phyloP scores from a whole-genome alignment of 2,113 vertebrate genomes.

The Nanorana parkeri region DNA sequence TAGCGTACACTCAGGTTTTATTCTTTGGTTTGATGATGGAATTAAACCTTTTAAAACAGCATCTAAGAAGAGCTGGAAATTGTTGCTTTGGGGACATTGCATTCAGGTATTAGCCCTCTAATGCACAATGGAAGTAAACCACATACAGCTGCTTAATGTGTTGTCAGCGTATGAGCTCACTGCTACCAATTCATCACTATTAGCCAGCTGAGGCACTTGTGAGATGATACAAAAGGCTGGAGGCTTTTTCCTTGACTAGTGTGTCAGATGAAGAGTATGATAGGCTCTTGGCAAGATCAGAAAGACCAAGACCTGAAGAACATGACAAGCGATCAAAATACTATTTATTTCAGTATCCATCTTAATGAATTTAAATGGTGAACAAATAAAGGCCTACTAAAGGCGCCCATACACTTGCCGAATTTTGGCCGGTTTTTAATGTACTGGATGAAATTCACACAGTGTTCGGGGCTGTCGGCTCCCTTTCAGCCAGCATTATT shows the following conservation, averaged over 20 bases:
- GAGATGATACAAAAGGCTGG: neutral
- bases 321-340: too few species aligned
- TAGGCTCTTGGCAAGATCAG: neutral
- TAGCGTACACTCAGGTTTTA: neutral
- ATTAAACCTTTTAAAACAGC: neutral
- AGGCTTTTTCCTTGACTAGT: conserved; percentile 2
- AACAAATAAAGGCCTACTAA: too few species aligned
- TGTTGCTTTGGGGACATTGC: conserved; percentile 11
- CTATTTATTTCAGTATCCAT: too few species aligned
- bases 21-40: neutral
- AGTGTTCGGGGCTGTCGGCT: too few species aligned
- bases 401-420: too few species aligned
- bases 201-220: conserved; percentile 3
- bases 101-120: conserved; percentile 11
- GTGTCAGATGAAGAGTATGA: neutral
- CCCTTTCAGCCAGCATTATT: too few species aligned
- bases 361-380: too few species aligned
- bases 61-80: neutral
- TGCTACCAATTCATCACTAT: conserved; percentile 5
- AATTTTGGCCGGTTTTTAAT: too few species aligned
- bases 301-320: neutral
- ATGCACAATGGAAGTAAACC: conserved; percentile 23
- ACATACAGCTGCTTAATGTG: conserved; percentile 19
- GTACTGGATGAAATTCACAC: too few species aligned
- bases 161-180: conserved; percentile 18